Base-by-base conservation (phyloP, 2,113 vertebrate species). In the Lynx canadensis region DNA sequence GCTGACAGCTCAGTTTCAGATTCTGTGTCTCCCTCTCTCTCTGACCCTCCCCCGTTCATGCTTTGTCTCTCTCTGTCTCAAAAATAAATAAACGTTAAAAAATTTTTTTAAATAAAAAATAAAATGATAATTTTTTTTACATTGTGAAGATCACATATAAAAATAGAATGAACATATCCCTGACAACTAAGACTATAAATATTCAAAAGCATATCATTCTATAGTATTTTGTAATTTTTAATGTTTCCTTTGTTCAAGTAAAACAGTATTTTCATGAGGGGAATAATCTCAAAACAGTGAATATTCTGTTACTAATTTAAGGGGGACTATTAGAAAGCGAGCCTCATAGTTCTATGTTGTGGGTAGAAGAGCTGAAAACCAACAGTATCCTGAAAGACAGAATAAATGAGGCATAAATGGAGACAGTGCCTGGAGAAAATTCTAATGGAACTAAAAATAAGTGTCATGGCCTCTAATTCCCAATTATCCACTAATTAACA, bases 211-310 rank as follows among this genome's bases (percentile, higher is more conserved):
- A 55, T 83, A 13, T 6, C 60, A 68, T 41, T 27, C 29, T 71
- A 45, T 16, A 14, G 31, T 57, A 55, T 80, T 81, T 96, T 78
- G 4, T 74, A 6, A 95, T 97, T 96, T 90, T 88, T 69, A 76
- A 60, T 19, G 13, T 73, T 88, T 84, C 41, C n/a, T 94, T 66
- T 71, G 21, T 88, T 76, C 36, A 95, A 65, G 60, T 94, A 69
- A 86, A 85, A 92, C 41, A 66, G 5, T 10, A 45, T 92, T 82
- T 89, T 93, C 38, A 48, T 29, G 82, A 74, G 21, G 21, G 21
- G 36, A 88, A 68, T 68, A 55, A 60, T 84, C 52, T 86, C 71
- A 85, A 92, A 84, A 69, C 31, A 63, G 55, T 88, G 88, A 94
- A 23, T 55, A 84, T 95, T 84, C 63, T 82, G 21, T 84, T 76